These are phyloP conservation scores for Paramuricea clavata DNA, from an alignment of 92 coral and sea anemone genomes.

Conservation along the genomic window DNA sequence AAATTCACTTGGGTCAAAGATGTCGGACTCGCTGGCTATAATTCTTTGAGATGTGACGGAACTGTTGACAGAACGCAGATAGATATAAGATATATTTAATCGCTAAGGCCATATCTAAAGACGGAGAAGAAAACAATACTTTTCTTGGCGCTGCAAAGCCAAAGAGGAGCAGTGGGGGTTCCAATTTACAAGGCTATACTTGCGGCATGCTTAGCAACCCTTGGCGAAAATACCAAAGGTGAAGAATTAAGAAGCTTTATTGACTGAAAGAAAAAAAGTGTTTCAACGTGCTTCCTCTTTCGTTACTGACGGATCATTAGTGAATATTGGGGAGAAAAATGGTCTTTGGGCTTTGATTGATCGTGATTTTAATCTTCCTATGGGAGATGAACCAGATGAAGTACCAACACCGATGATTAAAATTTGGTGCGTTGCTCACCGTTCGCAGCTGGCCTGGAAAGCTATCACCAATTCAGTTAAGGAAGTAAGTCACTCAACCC, in stretches of 20 bases:
- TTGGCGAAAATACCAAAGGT: conserved; percentile 44
- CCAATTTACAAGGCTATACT: conserved; percentile 42
- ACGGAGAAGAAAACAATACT: conserved; percentile 36
- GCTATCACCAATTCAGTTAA: too few species aligned
- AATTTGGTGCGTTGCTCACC: too few species aligned
- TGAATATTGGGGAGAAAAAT: too few species aligned
- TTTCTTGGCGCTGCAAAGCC: conserved; percentile 41
- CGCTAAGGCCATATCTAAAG: conserved; percentile 32
- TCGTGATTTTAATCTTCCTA: too few species aligned
- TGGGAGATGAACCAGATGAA: too few species aligned
- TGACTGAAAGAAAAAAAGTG: conserved; percentile 33
- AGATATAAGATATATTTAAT: conserved; percentile 46
- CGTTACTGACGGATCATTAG: too few species aligned
- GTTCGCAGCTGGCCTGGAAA: too few species aligned
- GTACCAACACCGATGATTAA: too few species aligned
- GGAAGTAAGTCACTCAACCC: too few species aligned
- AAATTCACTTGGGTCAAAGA: conserved; percentile 40
- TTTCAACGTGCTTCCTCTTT: conserved; percentile 40
- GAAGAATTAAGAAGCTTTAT: conserved; percentile 32
- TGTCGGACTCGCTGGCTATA: conserved; percentile 32
- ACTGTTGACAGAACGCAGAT: conserved; percentile 41
- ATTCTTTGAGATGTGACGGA: conserved; percentile 43
- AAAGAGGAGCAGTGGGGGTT: conserved; percentile 34
- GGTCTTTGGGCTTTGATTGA: too few species aligned
- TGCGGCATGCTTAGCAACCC: too few species aligned